Percentiles rank a stretch among this genome's conserved stretches.
These are phyloP conservation scores for Autographa pulchrina DNA, from an alignment of 2,888 invertebrate species.

Conservation along the genomic window DNA sequence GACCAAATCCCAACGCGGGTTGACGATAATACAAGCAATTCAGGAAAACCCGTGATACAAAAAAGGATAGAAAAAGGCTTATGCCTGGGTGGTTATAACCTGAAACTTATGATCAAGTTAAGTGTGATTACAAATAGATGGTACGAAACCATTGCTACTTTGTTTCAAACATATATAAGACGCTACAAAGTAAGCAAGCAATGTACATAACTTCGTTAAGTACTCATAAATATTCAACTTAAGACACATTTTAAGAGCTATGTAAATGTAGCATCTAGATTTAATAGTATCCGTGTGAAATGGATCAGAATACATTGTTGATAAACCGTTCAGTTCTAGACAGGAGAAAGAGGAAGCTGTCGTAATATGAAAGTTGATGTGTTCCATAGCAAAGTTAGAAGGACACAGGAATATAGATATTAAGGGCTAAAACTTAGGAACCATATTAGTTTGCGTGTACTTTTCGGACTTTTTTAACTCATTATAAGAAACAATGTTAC, in stretches of 20 bases:
- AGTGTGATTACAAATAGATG: neutral
- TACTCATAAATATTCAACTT: slow-evolving; percentile 38
- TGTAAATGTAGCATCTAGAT: slow-evolving; percentile 20
- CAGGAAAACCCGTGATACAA: too few relatives aligned
- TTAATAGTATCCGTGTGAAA: slow-evolving; percentile 60
- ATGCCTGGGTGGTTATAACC: too few relatives aligned
- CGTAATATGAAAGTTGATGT: slow-evolving; percentile 43
- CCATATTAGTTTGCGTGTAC: neutral
- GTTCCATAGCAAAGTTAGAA: slow-evolving; percentile 23
- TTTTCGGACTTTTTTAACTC: neutral
- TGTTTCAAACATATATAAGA: neutral
- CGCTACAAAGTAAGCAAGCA: slow-evolving; percentile 17
- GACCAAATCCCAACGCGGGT: too few relatives aligned
- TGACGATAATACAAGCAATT: too few relatives aligned
- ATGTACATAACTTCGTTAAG: slow-evolving; percentile 23
- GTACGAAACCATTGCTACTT: slow-evolving; percentile 16
- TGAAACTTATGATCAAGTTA: neutral
- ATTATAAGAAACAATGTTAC: neutral
- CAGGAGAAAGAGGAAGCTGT: slow-evolving; percentile 48
- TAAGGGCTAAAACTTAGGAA: neutral
- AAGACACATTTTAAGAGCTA: slow-evolving; percentile 25
- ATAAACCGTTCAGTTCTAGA: slow-evolving; percentile 32
- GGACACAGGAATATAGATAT: neutral
- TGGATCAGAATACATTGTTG: slow-evolving; percentile 43
- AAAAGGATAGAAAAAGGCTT: too few relatives aligned